Base-by-base conservation (phyloP, 2,888 invertebrate genomes). In the Phengaris arion region DNA sequence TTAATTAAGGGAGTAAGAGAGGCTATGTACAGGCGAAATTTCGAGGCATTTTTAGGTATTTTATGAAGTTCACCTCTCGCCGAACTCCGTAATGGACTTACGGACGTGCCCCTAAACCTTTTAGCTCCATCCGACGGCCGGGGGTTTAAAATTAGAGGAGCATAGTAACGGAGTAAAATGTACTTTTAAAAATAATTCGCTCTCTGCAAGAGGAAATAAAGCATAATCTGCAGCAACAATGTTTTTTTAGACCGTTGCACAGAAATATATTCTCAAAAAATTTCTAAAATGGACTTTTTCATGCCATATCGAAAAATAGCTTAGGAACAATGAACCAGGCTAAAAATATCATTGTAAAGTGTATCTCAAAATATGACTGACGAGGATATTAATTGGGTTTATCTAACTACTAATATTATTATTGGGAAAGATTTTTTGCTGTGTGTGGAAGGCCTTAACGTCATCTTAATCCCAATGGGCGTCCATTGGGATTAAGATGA, bases 31-130 rank as follows among this genome's bases (percentile, higher is more conserved):
- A 64, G 35, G 64, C 6, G 35, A 45, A 13, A 64, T 64, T 64
- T 64, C 15, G 12, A 6, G 64, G 35, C 35, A 64, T 45, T 64
- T 64, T 64, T 64, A 64, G 64, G 64, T 64, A 64, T 64, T 64
- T 64, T 22, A 64, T 64, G 64, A 35, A 64, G 64, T 64, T 64
- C 64, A 64, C 64, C 64, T 64, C 64, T 64, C 64, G 35, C 64
- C 6, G 64, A 59, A 13, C 13, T 45, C 64, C 35, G 45, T 64
- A 64, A 64, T 64, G 64, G 64, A 64, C 64, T 64, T 64, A 64
- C 64, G 64, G 64, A 64, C 64, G 64, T 64, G 64, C 64, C 64
- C 35, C 64, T 64, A 64, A 64, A 64, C 64, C 64, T 64, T 64
- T 64, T 64, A 64, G 64, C 64, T 64, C 35, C 45, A 64, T 7